Evolutionary conservation across 2,797 vertebrate genomes (phyloP).

Genomic region (Phrynocephalus guinanensis): DNA sequence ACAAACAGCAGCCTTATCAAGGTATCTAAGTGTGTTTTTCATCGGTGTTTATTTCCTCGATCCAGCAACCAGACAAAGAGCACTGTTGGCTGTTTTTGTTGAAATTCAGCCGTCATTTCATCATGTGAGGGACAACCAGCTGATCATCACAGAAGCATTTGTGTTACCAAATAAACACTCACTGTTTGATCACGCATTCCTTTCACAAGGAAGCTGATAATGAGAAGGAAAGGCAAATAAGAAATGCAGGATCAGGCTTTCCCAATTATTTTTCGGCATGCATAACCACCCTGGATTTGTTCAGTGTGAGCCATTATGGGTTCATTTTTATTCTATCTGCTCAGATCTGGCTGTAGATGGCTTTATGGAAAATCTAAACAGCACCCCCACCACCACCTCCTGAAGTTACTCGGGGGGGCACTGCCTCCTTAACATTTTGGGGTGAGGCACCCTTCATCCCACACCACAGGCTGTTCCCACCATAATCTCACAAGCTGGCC

Average conservation of each 20-base stretch:
- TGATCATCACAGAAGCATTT: constrained; percentile 52
- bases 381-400: too few species aligned
- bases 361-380: background rate
- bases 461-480: too few species aligned
- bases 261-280: background rate
- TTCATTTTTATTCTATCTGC: background rate
- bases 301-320: background rate
- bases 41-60: constrained; percentile 10
- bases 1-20: constrained; percentile 20
- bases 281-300: background rate
- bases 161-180: constrained; percentile 70
- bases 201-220: constrained; percentile 26
- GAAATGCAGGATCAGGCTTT: background rate
- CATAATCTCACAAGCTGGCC: too few species aligned
- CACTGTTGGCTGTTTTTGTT: constrained; percentile 40
- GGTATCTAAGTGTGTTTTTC: background rate
- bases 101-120: constrained; percentile 68
- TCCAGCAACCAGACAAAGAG: background rate
- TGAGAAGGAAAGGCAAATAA: constrained; percentile 31
- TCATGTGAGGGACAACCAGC: constrained; percentile 40
- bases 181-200: constrained; percentile 30
- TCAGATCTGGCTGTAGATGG: background rate
- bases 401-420: too few species aligned
- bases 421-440: too few species aligned
- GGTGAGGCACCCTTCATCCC: too few species aligned